Percentiles rank a stretch among this genome's conserved stretches.
Evolutionary conservation across 2,113 vertebrate genomes (phyloP).

Genomic region (Collichthys lucidus): DNA sequence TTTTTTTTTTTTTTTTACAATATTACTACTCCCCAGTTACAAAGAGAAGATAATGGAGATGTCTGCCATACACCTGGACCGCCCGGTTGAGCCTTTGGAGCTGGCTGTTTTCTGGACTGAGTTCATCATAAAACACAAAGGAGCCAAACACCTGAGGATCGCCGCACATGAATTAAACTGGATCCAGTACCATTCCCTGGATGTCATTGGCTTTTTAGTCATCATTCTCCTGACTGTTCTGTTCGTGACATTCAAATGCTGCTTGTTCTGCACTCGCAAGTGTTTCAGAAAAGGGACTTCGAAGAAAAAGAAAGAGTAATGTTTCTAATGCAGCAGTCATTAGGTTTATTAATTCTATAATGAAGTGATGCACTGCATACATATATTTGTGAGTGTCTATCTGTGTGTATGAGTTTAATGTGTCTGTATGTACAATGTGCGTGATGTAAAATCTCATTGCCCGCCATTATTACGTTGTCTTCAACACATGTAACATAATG

Average conservation of each 20-base stretch:
- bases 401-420: no score
- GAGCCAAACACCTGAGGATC: constrained; percentile 88
- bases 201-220: constrained; percentile 88
- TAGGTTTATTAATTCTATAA: not conserved
- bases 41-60: constrained; percentile 89
- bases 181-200: constrained; percentile 94
- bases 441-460: not conserved
- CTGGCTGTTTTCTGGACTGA: constrained; percentile 94
- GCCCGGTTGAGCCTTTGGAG: constrained; percentile 89
- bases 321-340: not conserved
- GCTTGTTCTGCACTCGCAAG: constrained; percentile 81
- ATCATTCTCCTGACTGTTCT: constrained; percentile 61
- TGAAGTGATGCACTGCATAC: constrained; percentile 2
- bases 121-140: constrained; percentile 93
- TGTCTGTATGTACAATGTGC: not conserved
- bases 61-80: constrained; percentile 90
- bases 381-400: no score
- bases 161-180: constrained; percentile 93
- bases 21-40: constrained; percentile 83
- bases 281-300: constrained; percentile 50
- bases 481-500: not conserved
- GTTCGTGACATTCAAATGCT: constrained; percentile 85
- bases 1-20: not conserved
- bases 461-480: not conserved
- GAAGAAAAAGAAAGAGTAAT: constrained; percentile 80